Evolutionary conservation across 2,797 vertebrate species (phyloP), one percentile per base, ranked within the genome.

Genomic region (Xiphophorus birchmanni): DNA sequence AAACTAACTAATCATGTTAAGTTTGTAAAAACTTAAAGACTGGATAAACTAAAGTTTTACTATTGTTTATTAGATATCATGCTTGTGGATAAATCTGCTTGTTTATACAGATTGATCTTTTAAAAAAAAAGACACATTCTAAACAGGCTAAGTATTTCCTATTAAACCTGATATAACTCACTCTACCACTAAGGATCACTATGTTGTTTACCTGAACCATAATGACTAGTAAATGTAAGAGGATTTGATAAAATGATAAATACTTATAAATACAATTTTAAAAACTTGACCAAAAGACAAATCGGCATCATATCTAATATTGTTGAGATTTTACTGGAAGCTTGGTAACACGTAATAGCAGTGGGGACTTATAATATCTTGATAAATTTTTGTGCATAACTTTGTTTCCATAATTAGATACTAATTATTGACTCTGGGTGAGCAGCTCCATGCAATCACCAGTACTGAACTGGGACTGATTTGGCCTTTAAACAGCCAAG

Each of bases 401-500:
- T 79, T 83, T 69, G 84, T 87, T 85, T 83, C 63, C 40, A 86
- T 93, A 92, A 93, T 95, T 91, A 91, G 88, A 83, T 76, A 73
- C 44, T 85, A 80, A 85, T 83, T 82, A 42, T 69, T 42, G 65
- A 26, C 23, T 83, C 73, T 87, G 82, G 75, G 79, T 87, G 88
- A 87, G 84, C 79, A 65, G 78, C 73, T 84, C 60, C 73, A 77
- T 83, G 75, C 80, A 86, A 88, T 90, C 84, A 87, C 78, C 75
- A 74, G 58, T 29, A 87, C 81, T 80, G 85, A 85, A 84, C 81
- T 79, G 85, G 88, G 86, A 78, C 81, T 80, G 91, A 90, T 88
- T 92, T 90, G 90, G 90, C 92, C 88, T 92, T 91, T 74, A 92
- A 92, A 82, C 77, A 90, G 87, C 84, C 92, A 92, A 86, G 85